Evolutionary conservation across 2,797 vertebrate genomes (phyloP), one percentile per base, ranked within the genome.

Genomic region (Chaenodraco wilsoni): DNA sequence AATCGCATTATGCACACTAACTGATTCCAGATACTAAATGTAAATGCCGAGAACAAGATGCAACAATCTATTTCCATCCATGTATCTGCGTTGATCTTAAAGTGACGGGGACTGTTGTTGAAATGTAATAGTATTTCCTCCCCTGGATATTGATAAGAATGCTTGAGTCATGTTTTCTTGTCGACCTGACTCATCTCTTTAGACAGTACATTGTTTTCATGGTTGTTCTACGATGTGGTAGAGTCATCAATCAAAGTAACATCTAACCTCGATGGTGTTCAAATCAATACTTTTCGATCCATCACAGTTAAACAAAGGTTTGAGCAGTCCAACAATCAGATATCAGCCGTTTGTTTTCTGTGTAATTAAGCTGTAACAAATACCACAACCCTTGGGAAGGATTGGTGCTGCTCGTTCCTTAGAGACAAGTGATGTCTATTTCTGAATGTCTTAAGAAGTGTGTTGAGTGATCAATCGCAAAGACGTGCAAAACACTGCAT

Each of bases 401-500:
- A 63, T 50, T 50, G 4, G 57, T 61, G 41, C 15, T 44, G 17
- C 9, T 21, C 43, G n/a, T 70, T 75, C 4, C 23, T 16, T 16
- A 55, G 16, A 44, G 62, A 71, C 33, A 70, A 9, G 0, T 37
- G 3, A 9, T 10, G 14, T 3, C 4, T 49, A 37, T 44, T 62
- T 60, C 12, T 41, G 37, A 69, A 66, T 17, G 21, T 68, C 33
- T 23, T 56, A 61, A 41, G 6, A 11, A 44, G 46, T 31, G 1
- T 43, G 37, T 61, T 63, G 40, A 65, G 14, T 48, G 54, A 80
- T 81, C 74, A 69, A 81, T 68, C 57, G 31, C 5, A 49, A 31
- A 9, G 0, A 43, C 19, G 17, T 43, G 19, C 9, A 63, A 74
- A 81, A 82, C 12, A 19, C 15, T 27, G 46, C 46, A 82, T 55